These are phyloP conservation scores for Danio jaintianensis DNA, from an alignment of 2,797 vertebrate genomes.

Conservation along the genomic window DNA sequence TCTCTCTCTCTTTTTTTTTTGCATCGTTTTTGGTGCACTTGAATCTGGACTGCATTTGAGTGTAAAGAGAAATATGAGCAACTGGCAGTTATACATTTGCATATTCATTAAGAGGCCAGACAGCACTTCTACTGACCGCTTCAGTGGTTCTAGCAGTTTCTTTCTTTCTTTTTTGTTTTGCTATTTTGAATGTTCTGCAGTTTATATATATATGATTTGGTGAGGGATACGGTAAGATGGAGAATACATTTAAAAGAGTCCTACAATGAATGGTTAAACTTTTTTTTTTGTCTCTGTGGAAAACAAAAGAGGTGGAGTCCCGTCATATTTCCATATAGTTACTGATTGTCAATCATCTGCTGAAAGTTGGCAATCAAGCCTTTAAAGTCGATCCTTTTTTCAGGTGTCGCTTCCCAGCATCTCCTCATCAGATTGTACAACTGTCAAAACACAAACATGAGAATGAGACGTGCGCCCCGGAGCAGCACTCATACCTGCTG, in stretches of 20 bases:
- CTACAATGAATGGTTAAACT: conserved; percentile 23
- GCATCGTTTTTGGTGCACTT: neutral
- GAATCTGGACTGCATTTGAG: neutral
- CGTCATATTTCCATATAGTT: conserved; percentile 39
- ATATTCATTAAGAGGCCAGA: conserved; percentile 11
- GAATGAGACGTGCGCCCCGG: neutral
- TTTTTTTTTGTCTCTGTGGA: neutral
- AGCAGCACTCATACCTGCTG: neutral
- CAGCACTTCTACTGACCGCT: neutral
- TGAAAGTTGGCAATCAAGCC: conserved; percentile 87
- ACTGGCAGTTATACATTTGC: conserved; percentile 21
- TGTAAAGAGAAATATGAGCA: conserved; percentile 3
- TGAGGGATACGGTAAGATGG: conserved; percentile 12
- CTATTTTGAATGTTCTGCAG: conserved; percentile 12
- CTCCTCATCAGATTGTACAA: conserved; percentile 92
- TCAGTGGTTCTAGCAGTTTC: conserved; percentile 28
- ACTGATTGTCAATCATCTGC: conserved; percentile 66
- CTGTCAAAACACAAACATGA: conserved; percentile 66
- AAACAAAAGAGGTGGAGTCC: conserved; percentile 34
- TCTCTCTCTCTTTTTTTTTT: neutral
- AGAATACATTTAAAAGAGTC: conserved; percentile 27
- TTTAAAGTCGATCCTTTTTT: conserved; percentile 87
- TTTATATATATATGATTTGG: conserved; percentile 1
- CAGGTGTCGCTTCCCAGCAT: conserved; percentile 90
- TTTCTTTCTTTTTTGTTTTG: neutral